A percentile compares a stretch with the other conserved stretches of the same genome.
phyloP scores from a whole-genome alignment of 2,113 vertebrate species.

The Dasypus novemcinctus region DNA sequence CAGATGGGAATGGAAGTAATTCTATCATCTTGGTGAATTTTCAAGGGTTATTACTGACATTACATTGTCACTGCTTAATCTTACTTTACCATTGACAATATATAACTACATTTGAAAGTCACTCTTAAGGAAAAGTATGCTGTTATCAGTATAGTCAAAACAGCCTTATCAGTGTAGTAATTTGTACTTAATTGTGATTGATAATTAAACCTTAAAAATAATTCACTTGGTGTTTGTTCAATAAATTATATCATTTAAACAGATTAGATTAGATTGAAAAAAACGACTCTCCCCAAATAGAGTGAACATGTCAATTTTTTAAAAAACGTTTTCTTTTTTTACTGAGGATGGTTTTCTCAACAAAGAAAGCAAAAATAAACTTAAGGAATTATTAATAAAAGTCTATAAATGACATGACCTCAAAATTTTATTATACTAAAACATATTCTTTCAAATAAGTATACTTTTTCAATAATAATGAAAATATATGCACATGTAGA shows the following conservation, averaged over 20 bases:
- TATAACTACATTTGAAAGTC: constrained; percentile 57
- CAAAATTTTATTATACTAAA: not conserved
- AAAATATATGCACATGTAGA: not conserved
- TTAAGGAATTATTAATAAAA: not conserved
- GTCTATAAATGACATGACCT: not conserved
- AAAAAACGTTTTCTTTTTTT: not conserved
- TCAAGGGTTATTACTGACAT: not conserved
- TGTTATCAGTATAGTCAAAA: not conserved
- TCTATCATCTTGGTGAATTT: not conserved
- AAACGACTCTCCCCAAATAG: not conserved
- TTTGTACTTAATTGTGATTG: constrained; percentile 44
- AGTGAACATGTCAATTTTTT: not conserved
- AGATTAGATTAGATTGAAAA: constrained; percentile 24
- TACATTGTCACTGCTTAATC: constrained; percentile 38
- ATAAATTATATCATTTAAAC: constrained; percentile 38
- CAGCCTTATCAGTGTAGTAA: not conserved
- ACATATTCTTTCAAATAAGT: not conserved
- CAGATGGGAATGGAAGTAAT: not conserved
- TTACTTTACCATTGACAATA: constrained; percentile 57
- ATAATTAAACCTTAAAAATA: not conserved
- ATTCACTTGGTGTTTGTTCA: constrained; percentile 16
- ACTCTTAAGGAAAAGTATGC: not conserved
- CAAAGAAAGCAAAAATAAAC: not conserved
- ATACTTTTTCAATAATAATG: not conserved
- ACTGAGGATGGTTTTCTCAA: not conserved